A percentile compares a stretch with the other conserved stretches of the same genome.
Evolutionary conservation across 2,888 invertebrate species (phyloP).

Genomic region (Deilephila porcellus): DNA sequence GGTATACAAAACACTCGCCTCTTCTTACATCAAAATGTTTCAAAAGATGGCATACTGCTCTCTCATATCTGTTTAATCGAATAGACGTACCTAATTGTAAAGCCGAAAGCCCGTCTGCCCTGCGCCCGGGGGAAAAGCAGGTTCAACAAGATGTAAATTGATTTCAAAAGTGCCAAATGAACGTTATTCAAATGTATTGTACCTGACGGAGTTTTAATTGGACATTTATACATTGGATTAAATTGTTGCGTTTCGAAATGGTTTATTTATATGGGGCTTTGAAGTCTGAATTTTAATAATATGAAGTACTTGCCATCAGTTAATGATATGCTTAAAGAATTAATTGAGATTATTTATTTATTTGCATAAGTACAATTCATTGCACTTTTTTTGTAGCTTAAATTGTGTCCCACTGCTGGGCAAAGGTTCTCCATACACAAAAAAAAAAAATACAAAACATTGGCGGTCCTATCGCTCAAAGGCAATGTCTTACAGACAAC

Average conservation of each 20-base stretch:
- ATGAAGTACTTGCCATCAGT: background rate
- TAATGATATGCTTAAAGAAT: no score
- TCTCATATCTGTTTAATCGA: background rate
- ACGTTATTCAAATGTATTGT: background rate
- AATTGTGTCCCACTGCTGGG: no score
- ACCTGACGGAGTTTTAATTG: background rate
- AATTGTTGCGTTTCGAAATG: background rate
- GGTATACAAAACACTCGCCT: no score
- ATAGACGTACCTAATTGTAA: slow-evolving; percentile 10
- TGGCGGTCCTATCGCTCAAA: no score
- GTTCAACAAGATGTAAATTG: slow-evolving; percentile 20
- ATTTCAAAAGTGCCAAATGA: slow-evolving; percentile 1
- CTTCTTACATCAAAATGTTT: background rate
- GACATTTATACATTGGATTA: background rate
- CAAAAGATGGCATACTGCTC: background rate
- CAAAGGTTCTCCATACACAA: no score
- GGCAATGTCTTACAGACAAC: no score
- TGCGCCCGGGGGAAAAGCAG: slow-evolving; percentile 13
- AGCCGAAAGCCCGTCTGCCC: slow-evolving; percentile 21
- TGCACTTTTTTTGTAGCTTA: no score
- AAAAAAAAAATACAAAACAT: no score
- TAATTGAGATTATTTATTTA: no score
- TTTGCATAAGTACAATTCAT: no score
- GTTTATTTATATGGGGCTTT: background rate
- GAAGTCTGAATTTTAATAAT: background rate